Evolutionary conservation across 1,140 invertebrate species (phyloP), one percentile per base, ranked within the genome.

Genomic region (Caenorhabditis briggsae): DNA sequence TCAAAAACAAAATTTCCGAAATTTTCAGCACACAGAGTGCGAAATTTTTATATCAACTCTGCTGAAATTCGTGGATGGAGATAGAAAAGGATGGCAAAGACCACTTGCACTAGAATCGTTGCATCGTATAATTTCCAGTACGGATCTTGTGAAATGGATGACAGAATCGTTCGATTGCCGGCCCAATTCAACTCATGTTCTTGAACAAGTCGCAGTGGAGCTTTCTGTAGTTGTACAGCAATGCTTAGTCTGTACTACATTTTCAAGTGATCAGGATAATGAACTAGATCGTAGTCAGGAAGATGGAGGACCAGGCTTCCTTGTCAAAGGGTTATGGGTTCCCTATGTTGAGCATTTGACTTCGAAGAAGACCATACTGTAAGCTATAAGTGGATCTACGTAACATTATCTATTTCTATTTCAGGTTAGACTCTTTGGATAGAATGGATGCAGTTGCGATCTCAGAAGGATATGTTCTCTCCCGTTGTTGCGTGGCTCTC

Each of bases 41-140:
- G 98, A 99, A 94, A 99, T 99, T 91, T 98, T 99, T 93, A 94
- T 99, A 61, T 98, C 97, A 1, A 93, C 99, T 50, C 96, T 99
- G 55, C 96, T 99, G 6, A 98, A 98, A 93, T 98, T 99, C 93
- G 93, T 99, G 91, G 97, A 98, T 93, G 95, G 96, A 14, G 97
- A 99, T 90, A 97, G 98, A 93, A 96, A 96, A 41, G 94, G 95
- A 61, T 99, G 98, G 97, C 97, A 99, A 92, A 94, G 97, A 83
- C 96, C 96, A 18, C 93, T 98, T 61, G 97, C 97, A 0, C 93
- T 99, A 14, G 97, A 99, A 94, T 97, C 98, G 5, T 94, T 99
- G 25, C 96, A 98, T 92, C 97, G 97, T 93, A 95, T 99, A 93
- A 95, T 95, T 8, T 95, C 96, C 65, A 96, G 98, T 90, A 95